Conservation (phyloP, 2,113 vertebrate species). For the Corynorhinus townsendii region DNA sequence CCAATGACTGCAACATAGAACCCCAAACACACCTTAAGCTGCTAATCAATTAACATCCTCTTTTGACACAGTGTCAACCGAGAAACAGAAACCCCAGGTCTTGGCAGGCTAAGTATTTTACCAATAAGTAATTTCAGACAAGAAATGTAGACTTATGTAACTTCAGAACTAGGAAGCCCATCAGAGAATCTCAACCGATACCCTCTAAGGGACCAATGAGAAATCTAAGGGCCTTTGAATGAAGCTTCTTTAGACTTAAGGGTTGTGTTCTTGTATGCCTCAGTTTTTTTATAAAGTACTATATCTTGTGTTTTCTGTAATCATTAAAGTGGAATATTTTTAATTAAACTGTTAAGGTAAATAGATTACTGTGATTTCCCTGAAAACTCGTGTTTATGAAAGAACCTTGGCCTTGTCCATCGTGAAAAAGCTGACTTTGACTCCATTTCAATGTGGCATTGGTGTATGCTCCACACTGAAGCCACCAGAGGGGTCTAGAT, state of each 20-base stretch:
- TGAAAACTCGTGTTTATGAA: neutral
- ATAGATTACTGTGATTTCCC: too few species aligned
- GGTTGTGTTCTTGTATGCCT: neutral
- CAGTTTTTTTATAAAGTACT: neutral
- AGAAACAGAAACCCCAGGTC: neutral
- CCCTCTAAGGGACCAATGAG: accelerated
- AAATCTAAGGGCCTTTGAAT: neutral
- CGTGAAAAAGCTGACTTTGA: neutral
- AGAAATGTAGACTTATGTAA: neutral
- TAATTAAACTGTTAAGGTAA: neutral
- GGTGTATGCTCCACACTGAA: accelerated
- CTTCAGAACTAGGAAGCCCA: neutral
- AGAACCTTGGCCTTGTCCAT: neutral
- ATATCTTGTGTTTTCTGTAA: neutral
- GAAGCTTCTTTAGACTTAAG: neutral
- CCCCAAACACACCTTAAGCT: neutral
- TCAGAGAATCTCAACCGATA: neutral
- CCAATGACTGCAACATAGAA: too few species aligned
- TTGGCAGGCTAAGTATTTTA: neutral
- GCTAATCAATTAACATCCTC: neutral
- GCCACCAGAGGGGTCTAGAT: neutral
- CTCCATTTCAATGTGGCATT: neutral
- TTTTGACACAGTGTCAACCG: neutral
- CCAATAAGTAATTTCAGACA: neutral
- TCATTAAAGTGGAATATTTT: neutral